Percentiles rank a stretch among this genome's conserved stretches.
phyloP scores from a whole-genome alignment of 2,797 vertebrate species.

The Tolypeutes matacus region DNA sequence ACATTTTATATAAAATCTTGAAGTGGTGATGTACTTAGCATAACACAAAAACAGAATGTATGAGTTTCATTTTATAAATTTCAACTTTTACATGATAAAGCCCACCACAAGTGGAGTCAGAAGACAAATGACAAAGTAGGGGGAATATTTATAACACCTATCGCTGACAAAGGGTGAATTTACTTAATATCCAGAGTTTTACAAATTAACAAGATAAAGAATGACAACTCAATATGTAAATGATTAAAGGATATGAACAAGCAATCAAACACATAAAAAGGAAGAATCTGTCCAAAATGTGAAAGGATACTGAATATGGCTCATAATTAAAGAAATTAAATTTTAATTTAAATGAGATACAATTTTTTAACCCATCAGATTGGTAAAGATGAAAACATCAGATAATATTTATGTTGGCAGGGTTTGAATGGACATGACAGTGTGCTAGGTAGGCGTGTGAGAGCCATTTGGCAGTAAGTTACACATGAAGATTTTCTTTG shows the following conservation, averaged over 20 bases:
- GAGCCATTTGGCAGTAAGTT: not conserved
- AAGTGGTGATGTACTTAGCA: not conserved
- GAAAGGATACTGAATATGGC: not conserved
- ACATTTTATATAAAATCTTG: not conserved
- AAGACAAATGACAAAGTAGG: not conserved
- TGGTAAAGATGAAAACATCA: not conserved
- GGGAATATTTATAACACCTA: not conserved
- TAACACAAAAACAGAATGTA: not conserved
- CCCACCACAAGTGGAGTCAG: not conserved
- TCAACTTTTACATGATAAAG: not conserved
- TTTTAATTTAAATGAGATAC: not conserved
- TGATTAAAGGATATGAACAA: not conserved
- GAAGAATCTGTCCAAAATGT: not conserved
- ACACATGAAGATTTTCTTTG: not conserved
- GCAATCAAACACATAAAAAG: not conserved
- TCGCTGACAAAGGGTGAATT: not conserved
- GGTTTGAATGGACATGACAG: not conserved
- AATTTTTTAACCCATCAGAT: not conserved
- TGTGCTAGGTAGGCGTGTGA: not conserved
- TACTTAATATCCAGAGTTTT: not conserved
- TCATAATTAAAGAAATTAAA: conserved; percentile 8
- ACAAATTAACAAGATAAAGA: not conserved
- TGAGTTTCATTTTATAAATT: not conserved
- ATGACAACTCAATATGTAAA: not conserved
- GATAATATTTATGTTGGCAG: not conserved